Conservation (phyloP, 1,140 invertebrate species). For the Drosophila setifemur region DNA sequence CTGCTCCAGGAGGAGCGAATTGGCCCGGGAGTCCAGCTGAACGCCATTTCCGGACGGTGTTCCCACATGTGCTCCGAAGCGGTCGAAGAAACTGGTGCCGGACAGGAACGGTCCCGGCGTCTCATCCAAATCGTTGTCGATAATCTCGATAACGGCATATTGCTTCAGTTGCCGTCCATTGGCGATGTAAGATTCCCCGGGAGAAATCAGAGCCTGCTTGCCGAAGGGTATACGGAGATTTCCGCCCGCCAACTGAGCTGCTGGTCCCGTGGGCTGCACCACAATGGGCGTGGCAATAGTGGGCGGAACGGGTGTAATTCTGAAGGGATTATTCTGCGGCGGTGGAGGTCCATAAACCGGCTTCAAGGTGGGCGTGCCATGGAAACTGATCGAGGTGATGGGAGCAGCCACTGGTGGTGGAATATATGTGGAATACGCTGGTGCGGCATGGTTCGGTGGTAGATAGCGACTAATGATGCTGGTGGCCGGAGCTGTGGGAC, state of each 20-base stretch:
- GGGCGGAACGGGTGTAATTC: conserved; percentile 2
- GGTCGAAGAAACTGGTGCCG: conserved; percentile 54
- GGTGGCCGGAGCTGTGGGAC: conserved; percentile 21
- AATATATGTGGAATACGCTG: conserved; percentile 22
- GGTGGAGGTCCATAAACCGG: conserved; percentile 27
- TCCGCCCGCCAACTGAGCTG: conserved; percentile 18
- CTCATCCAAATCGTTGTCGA: conserved; percentile 77
- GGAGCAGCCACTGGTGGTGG: conserved; percentile 28
- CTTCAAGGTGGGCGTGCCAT: conserved; percentile 29
- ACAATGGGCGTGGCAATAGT: conserved; percentile 28
- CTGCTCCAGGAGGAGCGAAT: conserved; percentile 56
- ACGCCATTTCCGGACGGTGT: conserved; percentile 27
- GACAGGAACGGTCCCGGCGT: conserved; percentile 57
- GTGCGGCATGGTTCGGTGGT: conserved; percentile 4
- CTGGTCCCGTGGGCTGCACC: conserved; percentile 15
- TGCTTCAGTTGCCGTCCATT: conserved; percentile 79
- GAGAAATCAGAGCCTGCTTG: conserved; percentile 57
- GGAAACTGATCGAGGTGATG: conserved; percentile 47
- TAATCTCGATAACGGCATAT: conserved; percentile 75
- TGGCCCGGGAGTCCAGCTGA: conserved; percentile 60
- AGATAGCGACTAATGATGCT: conserved; percentile 36
- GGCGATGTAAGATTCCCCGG: conserved; percentile 61
- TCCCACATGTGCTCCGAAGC: conserved; percentile 53
- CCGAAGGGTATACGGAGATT: conserved; percentile 68
- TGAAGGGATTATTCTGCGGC: neutral